These are phyloP conservation scores for Hemicrepidius hirtus DNA, from an alignment of 2,888 invertebrate species.

Conservation along the genomic window DNA sequence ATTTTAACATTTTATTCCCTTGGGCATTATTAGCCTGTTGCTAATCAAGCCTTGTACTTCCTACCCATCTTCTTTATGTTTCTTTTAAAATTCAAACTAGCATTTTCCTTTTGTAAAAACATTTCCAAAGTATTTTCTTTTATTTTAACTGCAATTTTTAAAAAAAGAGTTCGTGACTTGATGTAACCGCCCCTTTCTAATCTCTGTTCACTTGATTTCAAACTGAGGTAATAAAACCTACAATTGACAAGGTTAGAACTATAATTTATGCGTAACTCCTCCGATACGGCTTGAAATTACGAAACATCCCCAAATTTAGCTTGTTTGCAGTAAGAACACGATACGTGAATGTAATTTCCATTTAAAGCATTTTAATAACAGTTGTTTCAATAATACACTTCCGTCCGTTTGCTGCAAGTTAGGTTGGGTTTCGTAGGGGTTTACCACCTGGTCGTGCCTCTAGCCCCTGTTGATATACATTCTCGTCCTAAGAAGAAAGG, in stretches of 20 bases:
- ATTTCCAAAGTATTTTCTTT: too few species aligned
- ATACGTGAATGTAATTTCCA: neutral
- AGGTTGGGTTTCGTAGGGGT: slow-evolving; percentile 40
- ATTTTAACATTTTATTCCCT: too few species aligned
- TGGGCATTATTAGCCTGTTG: too few species aligned
- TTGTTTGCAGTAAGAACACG: neutral
- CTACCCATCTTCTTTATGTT: too few species aligned
- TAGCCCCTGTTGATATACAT: slow-evolving; percentile 36
- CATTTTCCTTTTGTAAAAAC: too few species aligned
- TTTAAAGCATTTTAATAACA: slow-evolving; percentile 36
- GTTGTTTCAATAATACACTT: slow-evolving; percentile 49
- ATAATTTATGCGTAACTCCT: slow-evolving; percentile 34
- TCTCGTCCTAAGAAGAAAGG: slow-evolving; percentile 39
- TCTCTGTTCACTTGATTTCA: slow-evolving; percentile 33
- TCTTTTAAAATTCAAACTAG: too few species aligned
- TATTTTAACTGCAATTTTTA: too few species aligned
- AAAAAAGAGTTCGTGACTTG: slow-evolving; percentile 9
- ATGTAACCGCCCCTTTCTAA: slow-evolving; percentile 7
- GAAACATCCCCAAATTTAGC: slow-evolving; percentile 29
- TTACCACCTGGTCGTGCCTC: slow-evolving; percentile 45
- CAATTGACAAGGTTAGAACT: slow-evolving; percentile 29
- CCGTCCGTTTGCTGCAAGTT: slow-evolving; percentile 37
- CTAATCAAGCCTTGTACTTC: too few species aligned
- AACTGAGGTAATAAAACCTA: slow-evolving; percentile 11
- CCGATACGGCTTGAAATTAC: slow-evolving; percentile 1